phyloP scores from a whole-genome alignment of 2,888 invertebrate species.

The Nomada ferruginata region DNA sequence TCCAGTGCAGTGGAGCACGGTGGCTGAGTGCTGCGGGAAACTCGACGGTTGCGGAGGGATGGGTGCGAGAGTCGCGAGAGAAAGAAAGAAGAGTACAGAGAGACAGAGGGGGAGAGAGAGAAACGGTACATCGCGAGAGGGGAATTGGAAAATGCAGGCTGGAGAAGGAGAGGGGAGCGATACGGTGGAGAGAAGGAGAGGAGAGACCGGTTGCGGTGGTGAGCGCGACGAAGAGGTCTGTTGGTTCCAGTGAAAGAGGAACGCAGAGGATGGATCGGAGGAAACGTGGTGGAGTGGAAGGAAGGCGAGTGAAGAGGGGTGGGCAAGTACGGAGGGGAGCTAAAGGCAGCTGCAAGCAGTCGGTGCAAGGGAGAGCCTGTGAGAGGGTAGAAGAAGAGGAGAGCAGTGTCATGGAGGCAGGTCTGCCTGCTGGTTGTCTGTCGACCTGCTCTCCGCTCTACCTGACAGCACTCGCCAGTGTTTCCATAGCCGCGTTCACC shows the following conservation, averaged over 20 bases:
- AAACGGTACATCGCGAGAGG: neutral
- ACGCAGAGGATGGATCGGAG: neutral
- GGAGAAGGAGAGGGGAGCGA: neutral
- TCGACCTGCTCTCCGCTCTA: constrained; percentile 70
- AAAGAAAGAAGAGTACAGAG: neutral
- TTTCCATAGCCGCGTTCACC: constrained; percentile 76
- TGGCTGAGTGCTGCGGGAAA: constrained; percentile 18
- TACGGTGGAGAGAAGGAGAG: neutral
- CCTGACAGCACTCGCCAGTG: constrained; percentile 72
- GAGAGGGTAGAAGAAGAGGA: constrained; percentile 39
- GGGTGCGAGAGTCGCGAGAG: neutral
- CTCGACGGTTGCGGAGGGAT: neutral
- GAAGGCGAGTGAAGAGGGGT: neutral
- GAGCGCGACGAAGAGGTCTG: neutral
- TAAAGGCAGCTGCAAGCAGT: constrained; percentile 60
- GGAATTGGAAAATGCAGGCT: constrained; percentile 37
- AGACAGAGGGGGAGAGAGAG: neutral
- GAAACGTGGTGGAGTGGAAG: neutral
- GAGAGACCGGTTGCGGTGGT: neutral
- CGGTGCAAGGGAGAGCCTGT: constrained; percentile 39
- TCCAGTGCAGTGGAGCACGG: neutral
- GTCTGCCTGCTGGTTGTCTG: constrained; percentile 72
- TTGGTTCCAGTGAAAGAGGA: constrained; percentile 4
- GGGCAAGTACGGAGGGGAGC: constrained; percentile 16
- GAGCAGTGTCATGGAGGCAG: constrained; percentile 70